Evolutionary conservation across 2,113 vertebrate species (phyloP).

Genomic region (Aleadryas rufinucha): DNA sequence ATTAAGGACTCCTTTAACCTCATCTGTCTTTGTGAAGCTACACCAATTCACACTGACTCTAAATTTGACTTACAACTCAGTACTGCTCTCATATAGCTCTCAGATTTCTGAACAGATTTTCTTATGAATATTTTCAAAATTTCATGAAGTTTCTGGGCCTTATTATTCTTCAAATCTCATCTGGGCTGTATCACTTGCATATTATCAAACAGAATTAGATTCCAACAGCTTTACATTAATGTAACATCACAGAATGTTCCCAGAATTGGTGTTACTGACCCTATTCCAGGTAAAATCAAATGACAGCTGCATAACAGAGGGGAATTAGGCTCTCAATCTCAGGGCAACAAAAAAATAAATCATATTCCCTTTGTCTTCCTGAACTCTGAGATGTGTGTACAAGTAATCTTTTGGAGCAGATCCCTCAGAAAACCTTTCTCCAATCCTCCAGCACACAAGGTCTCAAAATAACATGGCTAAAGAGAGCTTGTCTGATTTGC

Average conservation of each 20-base stretch:
- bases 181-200: background rate
- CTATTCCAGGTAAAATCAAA: background rate
- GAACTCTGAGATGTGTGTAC: background rate
- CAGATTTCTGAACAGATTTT: background rate
- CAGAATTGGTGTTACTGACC: background rate
- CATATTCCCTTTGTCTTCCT: background rate
- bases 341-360: background rate
- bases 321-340: background rate
- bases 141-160: background rate
- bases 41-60: background rate
- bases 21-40: background rate
- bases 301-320: background rate
- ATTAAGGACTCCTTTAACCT: background rate
- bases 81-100: background rate
- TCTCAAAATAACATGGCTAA: background rate
- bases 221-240: background rate
- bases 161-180: background rate
- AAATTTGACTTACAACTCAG: background rate
- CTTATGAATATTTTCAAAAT: background rate
- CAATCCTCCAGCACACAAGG: background rate
- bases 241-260: background rate
- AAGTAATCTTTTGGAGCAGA: background rate
- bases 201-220: background rate
- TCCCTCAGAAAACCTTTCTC: background rate
- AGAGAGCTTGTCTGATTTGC: background rate